Evolutionary conservation across 1,140 invertebrate genomes (phyloP).

Genomic region (Eulimnadia texana): DNA sequence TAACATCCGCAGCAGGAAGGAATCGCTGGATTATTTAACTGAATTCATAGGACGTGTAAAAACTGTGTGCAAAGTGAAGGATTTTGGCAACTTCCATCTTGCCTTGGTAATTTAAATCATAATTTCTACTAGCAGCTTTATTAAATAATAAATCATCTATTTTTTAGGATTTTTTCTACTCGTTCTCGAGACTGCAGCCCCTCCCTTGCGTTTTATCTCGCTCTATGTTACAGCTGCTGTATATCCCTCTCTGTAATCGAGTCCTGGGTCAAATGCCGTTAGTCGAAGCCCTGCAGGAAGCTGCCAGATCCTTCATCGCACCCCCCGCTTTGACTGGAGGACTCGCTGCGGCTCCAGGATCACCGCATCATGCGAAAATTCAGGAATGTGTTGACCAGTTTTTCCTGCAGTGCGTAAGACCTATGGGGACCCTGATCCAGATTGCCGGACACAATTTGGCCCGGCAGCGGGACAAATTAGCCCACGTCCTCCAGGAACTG

Average conservation of each 20-base stretch:
- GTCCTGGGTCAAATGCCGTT: slow-evolving; percentile 38
- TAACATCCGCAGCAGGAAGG: slow-evolving; percentile 67
- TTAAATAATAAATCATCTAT: too few species aligned
- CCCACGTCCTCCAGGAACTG: slow-evolving; percentile 75
- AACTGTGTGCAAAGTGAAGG: slow-evolving; percentile 65
- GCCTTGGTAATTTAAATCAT: slow-evolving; percentile 59
- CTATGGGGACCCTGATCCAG: slow-evolving; percentile 75
- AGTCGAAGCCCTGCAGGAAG: slow-evolving; percentile 68
- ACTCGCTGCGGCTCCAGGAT: slow-evolving; percentile 1
- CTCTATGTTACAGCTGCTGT: slow-evolving; percentile 73
- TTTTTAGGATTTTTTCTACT: slow-evolving; percentile 78
- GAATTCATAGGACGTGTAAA: slow-evolving; percentile 64
- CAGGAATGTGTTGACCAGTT: slow-evolving; percentile 80
- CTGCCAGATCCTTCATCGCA: slow-evolving; percentile 69
- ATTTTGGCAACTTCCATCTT: slow-evolving; percentile 59
- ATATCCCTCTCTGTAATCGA: slow-evolving; percentile 40
- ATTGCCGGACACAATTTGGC: slow-evolving; percentile 89
- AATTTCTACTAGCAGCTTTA: too few species aligned
- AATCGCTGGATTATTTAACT: slow-evolving; percentile 72
- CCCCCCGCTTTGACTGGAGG: slow-evolving; percentile 50
- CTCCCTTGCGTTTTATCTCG: slow-evolving; percentile 81
- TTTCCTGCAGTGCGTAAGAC: slow-evolving; percentile 67
- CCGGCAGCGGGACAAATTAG: slow-evolving; percentile 82
- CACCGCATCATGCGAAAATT: slow-evolving; percentile 34
- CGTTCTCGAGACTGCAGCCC: slow-evolving; percentile 63